phyloP scores from a whole-genome alignment of 2,888 invertebrate species.

The Eristalis pertinax region DNA sequence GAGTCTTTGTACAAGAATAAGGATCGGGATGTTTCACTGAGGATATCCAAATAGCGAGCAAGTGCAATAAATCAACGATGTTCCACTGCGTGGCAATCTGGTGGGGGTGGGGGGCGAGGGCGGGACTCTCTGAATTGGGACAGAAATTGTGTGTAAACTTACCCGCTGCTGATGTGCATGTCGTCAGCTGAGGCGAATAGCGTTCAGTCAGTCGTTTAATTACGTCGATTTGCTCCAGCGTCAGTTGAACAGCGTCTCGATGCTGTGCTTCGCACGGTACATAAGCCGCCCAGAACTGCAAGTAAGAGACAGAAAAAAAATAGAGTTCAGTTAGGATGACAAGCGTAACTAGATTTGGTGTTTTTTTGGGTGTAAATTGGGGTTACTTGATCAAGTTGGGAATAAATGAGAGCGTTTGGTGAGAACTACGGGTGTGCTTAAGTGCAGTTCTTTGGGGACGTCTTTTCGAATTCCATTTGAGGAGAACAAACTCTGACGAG shows the following conservation, averaged over 20 bases:
- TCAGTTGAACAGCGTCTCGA: constrained; percentile 87
- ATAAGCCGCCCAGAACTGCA: constrained; percentile 89
- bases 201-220: constrained; percentile 86
- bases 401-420: background rate
- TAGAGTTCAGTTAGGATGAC: background rate
- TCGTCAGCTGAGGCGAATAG: constrained; percentile 85
- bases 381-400: background rate
- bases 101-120: too few relatives aligned
- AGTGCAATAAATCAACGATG: constrained; percentile 63
- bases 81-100: constrained; percentile 7
- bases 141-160: constrained; percentile 75
- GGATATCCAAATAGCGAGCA: background rate
- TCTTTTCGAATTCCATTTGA: background rate
- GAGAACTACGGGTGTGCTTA: background rate
- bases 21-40: constrained; percentile 51
- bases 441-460: background rate
- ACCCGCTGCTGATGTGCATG: constrained; percentile 87
- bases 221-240: constrained; percentile 88
- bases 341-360: background rate
- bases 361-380: background rate
- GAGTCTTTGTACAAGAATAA: constrained; percentile 18
- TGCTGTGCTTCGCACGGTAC: constrained; percentile 87
- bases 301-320: constrained; percentile 7
- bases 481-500: too few relatives aligned
- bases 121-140: background rate